A percentile compares a stretch with the other conserved stretches of the same genome.
Evolutionary conservation across 1,140 invertebrate species (phyloP).

Genomic region (Apis dorsata): DNA sequence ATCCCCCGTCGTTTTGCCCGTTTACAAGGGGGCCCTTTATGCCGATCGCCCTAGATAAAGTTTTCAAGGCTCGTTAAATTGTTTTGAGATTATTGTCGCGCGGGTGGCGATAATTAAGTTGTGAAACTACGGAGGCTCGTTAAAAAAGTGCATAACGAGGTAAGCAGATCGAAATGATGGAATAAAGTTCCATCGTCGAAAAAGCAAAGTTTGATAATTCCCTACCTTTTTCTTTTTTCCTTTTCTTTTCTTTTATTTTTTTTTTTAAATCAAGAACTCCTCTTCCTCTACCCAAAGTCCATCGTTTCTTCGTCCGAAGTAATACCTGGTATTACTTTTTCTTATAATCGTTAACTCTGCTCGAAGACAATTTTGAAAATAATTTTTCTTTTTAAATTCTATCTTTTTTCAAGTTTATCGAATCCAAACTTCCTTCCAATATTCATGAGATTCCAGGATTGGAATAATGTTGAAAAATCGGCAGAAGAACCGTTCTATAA

Average conservation of each 20-base stretch:
- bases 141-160: slow-evolving; percentile 15
- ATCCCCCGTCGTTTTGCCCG: slow-evolving; percentile 1
- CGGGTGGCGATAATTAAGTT: slow-evolving; percentile 49
- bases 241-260: no score
- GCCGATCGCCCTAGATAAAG: slow-evolving; percentile 60
- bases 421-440: no score
- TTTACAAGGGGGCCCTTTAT: slow-evolving; percentile 49
- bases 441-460: no score
- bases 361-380: not conserved
- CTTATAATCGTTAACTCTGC: not conserved
- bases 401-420: no score
- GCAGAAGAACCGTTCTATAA: no score
- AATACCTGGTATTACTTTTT: no score
- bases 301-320: not conserved
- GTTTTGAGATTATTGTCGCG: slow-evolving; percentile 52
- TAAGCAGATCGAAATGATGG: slow-evolving; percentile 8
- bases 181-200: not conserved
- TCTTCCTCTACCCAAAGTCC: not conserved
- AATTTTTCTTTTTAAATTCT: no score
- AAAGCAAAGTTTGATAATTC: slow-evolving; percentile 12
- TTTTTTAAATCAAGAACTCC: not conserved
- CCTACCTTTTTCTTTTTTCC: not conserved
- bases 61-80: slow-evolving; percentile 58
- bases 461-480: no score
- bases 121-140: not conserved